A percentile compares a stretch with the other conserved stretches of the same genome.
These are phyloP conservation scores for Tipula helvola DNA, from an alignment of 2,888 invertebrate genomes.

Conservation along the genomic window DNA sequence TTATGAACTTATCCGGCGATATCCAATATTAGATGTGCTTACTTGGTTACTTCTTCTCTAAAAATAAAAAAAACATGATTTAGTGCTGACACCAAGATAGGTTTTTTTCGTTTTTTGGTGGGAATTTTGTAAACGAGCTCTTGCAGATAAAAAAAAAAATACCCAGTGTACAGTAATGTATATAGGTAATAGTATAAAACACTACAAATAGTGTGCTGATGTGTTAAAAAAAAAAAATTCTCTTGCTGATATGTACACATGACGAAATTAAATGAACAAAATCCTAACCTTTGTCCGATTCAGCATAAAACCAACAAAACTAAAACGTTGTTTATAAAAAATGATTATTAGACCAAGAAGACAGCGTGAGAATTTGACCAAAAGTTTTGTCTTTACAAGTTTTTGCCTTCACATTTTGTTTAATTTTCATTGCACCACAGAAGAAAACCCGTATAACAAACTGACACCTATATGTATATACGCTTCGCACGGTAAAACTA, in stretches of 20 bases:
- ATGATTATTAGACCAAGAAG: not conserved
- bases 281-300: not conserved
- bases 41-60: not conserved
- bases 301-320: not conserved
- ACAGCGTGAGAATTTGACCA: not conserved
- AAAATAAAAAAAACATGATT: not conserved
- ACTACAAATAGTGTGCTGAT: not conserved
- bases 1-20: not conserved
- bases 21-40: not conserved
- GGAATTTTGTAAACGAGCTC: not conserved
- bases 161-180: not conserved
- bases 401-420: not conserved
- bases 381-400: not conserved
- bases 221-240: not conserved
- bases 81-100: not conserved
- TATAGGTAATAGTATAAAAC: not conserved
- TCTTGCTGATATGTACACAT: not conserved
- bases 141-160: not conserved
- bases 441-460: not conserved
- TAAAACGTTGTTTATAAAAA: not conserved
- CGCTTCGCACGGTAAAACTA: not conserved
- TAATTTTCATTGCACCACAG: not conserved
- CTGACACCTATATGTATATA: not conserved
- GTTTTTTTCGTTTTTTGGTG: not conserved
- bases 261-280: not conserved